These are phyloP conservation scores for Allophyes oxyacanthae DNA, from an alignment of 2,888 invertebrate species.

Conservation along the genomic window DNA sequence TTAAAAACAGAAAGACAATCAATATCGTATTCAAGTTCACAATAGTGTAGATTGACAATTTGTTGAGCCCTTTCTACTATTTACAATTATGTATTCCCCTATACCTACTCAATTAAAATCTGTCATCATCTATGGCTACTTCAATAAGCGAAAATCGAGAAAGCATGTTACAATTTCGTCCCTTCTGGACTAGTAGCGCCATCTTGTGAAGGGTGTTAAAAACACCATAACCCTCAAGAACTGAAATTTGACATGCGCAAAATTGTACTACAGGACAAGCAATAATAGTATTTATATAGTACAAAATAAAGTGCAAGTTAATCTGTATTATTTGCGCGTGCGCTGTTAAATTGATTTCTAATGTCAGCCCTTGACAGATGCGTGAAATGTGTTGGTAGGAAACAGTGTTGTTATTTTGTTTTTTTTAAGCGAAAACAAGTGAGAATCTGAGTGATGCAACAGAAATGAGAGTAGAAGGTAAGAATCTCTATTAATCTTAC, in stretches of 20 bases:
- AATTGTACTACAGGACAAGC: constrained; percentile 18
- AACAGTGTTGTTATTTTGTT: constrained; percentile 50
- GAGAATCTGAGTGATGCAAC: constrained; percentile 51
- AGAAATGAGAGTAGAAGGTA: constrained; percentile 77
- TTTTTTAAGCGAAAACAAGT: constrained; percentile 60
- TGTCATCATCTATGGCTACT: constrained; percentile 23
- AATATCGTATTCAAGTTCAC: too few relatives aligned
- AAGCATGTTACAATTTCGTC: constrained; percentile 12
- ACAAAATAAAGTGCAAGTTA: constrained; percentile 41
- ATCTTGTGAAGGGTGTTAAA: constrained; percentile 58
- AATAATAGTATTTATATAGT: constrained; percentile 25
- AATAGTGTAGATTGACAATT: too few relatives aligned
- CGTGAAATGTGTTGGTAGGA: constrained; percentile 42
- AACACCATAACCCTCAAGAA: constrained; percentile 32
- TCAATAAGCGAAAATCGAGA: constrained; percentile 14
- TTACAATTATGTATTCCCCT: constrained; percentile 28
- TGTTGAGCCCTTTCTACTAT: not conserved
- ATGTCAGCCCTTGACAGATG: constrained; percentile 71
- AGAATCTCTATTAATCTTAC: constrained; percentile 18
- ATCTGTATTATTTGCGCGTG: constrained; percentile 69
- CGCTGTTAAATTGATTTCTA: constrained; percentile 81
- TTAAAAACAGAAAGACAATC: too few relatives aligned
- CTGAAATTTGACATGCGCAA: constrained; percentile 73
- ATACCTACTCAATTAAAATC: constrained; percentile 18
- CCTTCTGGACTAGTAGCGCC: constrained; percentile 56